Evolutionary conservation across 2,888 invertebrate species (phyloP).

Genomic region (Sarcophaga rosellei): DNA sequence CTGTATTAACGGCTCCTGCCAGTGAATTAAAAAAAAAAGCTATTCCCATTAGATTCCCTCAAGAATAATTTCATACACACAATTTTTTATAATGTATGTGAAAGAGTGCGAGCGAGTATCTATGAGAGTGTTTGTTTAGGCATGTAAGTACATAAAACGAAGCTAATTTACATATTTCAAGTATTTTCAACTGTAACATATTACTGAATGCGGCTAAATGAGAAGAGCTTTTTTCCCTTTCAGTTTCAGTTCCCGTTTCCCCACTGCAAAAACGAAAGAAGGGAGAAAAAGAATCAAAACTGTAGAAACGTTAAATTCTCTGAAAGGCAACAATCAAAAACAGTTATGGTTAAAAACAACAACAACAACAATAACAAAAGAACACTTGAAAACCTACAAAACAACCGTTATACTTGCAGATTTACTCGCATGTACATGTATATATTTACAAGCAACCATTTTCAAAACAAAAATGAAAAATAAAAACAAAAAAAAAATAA

Average conservation of each 20-base stretch:
- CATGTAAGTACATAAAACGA: constrained; percentile 12
- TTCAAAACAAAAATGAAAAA: background rate
- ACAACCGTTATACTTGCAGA: background rate
- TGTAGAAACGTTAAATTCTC: background rate
- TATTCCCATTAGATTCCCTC: too few relatives aligned
- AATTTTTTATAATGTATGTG: too few relatives aligned
- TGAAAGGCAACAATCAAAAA: constrained; percentile 54
- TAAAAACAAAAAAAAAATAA: background rate
- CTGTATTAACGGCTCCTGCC: too few relatives aligned
- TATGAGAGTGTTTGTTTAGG: background rate
- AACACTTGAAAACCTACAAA: background rate
- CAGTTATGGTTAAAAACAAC: constrained; percentile 38
- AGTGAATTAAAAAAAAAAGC: too few relatives aligned
- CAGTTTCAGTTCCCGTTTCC: background rate
- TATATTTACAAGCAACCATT: background rate
- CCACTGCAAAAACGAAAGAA: background rate
- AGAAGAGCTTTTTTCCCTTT: background rate
- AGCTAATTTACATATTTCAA: constrained; percentile 51
- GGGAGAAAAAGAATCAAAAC: background rate
- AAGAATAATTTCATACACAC: too few relatives aligned
- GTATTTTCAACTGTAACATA: constrained; percentile 30
- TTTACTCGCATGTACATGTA: background rate
- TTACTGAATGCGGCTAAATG: constrained; percentile 34
- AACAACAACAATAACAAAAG: background rate
- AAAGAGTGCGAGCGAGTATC: too few relatives aligned